Evolutionary conservation across 2,888 invertebrate species (phyloP), one percentile per base, ranked within the genome.

Genomic region (Tortrix viridana): DNA sequence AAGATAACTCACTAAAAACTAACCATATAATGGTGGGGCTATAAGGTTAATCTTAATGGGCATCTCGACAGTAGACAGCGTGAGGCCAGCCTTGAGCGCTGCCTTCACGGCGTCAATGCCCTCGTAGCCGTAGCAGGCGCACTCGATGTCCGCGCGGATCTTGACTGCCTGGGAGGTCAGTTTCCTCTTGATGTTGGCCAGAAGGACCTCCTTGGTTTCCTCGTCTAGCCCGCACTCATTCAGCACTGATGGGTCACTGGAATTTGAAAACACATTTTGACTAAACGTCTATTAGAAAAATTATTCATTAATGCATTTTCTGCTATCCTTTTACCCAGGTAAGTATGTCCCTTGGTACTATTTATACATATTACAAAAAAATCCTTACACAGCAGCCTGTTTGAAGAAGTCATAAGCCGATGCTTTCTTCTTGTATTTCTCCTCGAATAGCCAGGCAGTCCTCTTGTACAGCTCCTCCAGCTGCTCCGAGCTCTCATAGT

Each of bases 1-100:
- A 26, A 26, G 2, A 7, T 26, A 26, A 1, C 26, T 26, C 7
- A 26, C 26, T 2, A 9, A 26, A 26, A 38, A 71, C 84, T 83
- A 90, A 95, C 95, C 96, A 92, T 98, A 99, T 73, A 98, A 93
- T 58, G 99, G 99, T 37, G 99, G 99, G 5, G 99, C 99, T 82
- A 99, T 99, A 71, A 99, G 93, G 91, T 99, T 99, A 74, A 99
- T 99, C 94, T 98, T 98, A 74, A 99, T 98, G 0, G 99, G 98
- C 89, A 99, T 94, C 73, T 98, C 98, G 72, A 96, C 96, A 0
- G 98, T 98, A 3, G 99, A 98, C 57, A 98, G 93, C 44, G 96
- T 95, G 41, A 99, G 94, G 1, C 99, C 99, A 68, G 97, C 94
- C 84, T 95, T 96, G 44, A 99, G 90, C 0, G 99, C 98, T 47